A percentile compares a stretch with the other conserved stretches of the same genome.
These are phyloP conservation scores for Leptinotarsa haldemani DNA, from an alignment of 2,888 invertebrate species.

Conservation along the genomic window DNA sequence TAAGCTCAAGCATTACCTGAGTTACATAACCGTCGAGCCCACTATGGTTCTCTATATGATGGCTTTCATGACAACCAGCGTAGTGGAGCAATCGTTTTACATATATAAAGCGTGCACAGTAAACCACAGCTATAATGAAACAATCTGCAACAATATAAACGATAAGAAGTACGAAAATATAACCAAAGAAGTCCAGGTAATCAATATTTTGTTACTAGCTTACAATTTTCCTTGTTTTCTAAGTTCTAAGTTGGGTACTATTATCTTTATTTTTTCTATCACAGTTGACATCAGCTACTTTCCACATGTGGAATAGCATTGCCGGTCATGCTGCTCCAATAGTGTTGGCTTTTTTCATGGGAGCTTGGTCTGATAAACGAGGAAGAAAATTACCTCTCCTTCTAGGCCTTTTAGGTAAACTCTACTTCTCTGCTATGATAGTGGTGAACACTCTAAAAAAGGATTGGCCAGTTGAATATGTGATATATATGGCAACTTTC, in stretches of 20 bases:
- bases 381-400: conserved; percentile 81
- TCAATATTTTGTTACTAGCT: conserved; percentile 27
- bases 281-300: conserved; percentile 78
- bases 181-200: conserved; percentile 78
- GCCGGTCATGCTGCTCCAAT: conserved; percentile 81
- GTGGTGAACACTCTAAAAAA: conserved; percentile 72
- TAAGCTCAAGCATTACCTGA: conserved; percentile 49
- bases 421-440: conserved; percentile 81
- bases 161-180: conserved; percentile 70
- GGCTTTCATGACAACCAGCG: conserved; percentile 84
- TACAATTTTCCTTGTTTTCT: too few species aligned
- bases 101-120: conserved; percentile 81
- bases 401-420: conserved; percentile 79
- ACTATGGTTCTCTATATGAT: conserved; percentile 90
- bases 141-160: conserved; percentile 75
- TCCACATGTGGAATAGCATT: conserved; percentile 83
- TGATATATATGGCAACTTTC: conserved; percentile 80
- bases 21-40: conserved; percentile 82
- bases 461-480: conserved; percentile 79
- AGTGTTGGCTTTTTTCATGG: conserved; percentile 81
- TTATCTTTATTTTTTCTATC: conserved; percentile 37
- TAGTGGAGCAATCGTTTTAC: conserved; percentile 84
- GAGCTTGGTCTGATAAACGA: conserved; percentile 84
- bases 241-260: too few species aligned
- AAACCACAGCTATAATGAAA: conserved; percentile 76